Percentiles rank a stretch among this genome's conserved stretches.
Conservation (phyloP, 2,113 vertebrate genomes). For the Otocyon megalotis region DNA sequence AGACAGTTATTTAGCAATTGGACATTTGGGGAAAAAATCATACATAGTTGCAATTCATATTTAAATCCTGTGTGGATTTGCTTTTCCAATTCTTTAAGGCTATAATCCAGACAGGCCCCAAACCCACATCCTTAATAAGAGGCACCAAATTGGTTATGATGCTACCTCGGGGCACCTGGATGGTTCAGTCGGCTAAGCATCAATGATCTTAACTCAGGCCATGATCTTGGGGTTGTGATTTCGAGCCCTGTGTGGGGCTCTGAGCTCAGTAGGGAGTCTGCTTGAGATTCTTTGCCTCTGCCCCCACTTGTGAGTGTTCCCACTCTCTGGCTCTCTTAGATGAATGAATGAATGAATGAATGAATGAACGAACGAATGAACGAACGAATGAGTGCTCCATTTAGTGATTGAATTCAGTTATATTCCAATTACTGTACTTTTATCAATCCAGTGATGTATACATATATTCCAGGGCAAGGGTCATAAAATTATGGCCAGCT, state of each 20-base stretch:
- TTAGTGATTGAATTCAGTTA: not conserved
- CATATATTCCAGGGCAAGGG: not conserved
- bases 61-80: not conserved
- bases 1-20: slow-evolving; percentile 1
- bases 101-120: not conserved
- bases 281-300: not conserved
- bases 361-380: not conserved
- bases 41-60: not conserved
- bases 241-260: not conserved
- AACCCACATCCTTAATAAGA: not conserved
- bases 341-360: not conserved
- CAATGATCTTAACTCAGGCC: not conserved
- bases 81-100: not conserved
- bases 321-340: not conserved
- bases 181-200: not conserved
- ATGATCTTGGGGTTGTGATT: not conserved
- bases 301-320: not conserved
- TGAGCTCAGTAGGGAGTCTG: not conserved
- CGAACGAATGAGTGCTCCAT: not conserved
- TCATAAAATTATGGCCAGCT: not conserved
- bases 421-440: not conserved
- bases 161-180: not conserved
- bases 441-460: not conserved
- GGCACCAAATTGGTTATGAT: not conserved
- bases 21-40: not conserved